These are phyloP conservation scores for Drosophila rufa DNA, from an alignment of 1,140 invertebrate genomes.

Conservation along the genomic window DNA sequence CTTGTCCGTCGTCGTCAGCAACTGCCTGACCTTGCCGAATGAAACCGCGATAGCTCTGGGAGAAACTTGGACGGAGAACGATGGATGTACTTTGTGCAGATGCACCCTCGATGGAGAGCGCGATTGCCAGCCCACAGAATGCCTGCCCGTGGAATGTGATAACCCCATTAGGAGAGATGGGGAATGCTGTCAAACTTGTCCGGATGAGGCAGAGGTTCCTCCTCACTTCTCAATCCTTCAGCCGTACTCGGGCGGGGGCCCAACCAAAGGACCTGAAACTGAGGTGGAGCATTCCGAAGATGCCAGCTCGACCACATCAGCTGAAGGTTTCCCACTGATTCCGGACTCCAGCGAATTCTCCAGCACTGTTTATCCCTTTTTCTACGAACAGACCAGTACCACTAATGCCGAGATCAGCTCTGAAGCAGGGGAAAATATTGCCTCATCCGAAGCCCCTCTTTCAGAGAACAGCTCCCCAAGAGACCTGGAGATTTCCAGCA, in stretches of 20 bases:
- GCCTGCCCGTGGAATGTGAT: constrained; percentile 32
- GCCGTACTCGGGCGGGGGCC: not conserved
- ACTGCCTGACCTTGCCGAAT: constrained; percentile 33
- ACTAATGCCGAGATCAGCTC: not conserved
- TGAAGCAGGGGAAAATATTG: not conserved
- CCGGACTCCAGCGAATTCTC: too few species aligned
- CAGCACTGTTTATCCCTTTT: not conserved
- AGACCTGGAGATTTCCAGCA: not conserved
- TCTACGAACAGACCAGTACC: not conserved
- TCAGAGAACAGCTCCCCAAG: not conserved
- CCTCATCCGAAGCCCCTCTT: constrained; percentile 13
- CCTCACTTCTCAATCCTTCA: not conserved
- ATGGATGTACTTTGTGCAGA: constrained; percentile 45
- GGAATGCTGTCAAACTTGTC: constrained; percentile 61
- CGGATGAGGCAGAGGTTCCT: not conserved
- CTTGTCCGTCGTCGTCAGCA: not conserved
- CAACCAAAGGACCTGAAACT: constrained; percentile 6
- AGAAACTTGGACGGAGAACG: constrained; percentile 44
- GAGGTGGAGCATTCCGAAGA: not conserved
- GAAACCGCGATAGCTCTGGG: constrained; percentile 15
- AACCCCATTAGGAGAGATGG: constrained; percentile 37
- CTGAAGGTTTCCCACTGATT: not conserved
- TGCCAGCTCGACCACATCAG: not conserved
- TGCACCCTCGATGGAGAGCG: constrained; percentile 33
- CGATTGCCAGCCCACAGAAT: constrained; percentile 11